phyloP scores from a whole-genome alignment of 2,113 vertebrate genomes.

The Zosterops pallidus region DNA sequence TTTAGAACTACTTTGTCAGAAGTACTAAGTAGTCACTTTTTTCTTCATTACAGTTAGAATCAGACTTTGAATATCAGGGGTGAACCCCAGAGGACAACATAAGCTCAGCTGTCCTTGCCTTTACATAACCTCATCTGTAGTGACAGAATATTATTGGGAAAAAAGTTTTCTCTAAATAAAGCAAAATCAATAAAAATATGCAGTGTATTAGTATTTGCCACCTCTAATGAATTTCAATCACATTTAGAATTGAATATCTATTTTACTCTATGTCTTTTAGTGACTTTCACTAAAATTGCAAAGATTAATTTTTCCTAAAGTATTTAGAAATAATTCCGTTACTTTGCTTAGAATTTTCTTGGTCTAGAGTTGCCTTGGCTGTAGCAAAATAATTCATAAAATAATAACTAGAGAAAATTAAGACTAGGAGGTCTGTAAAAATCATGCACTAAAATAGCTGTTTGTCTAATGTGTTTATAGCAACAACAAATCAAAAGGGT shows the following conservation, averaged over 20 bases:
- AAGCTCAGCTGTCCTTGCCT: background rate
- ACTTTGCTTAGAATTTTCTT: background rate
- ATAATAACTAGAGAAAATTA: background rate
- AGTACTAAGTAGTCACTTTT: slow-evolving; percentile 16
- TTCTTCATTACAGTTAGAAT: slow-evolving; percentile 32
- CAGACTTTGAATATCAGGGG: background rate
- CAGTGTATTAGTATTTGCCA: background rate
- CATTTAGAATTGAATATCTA: background rate
- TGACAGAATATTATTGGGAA: background rate
- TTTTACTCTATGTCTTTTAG: background rate
- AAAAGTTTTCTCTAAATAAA: background rate
- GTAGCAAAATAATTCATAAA: background rate
- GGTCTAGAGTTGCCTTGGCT: background rate
- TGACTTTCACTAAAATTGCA: background rate
- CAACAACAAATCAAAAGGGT: slow-evolving; percentile 6
- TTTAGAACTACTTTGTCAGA: slow-evolving; percentile 29
- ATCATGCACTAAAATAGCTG: background rate
- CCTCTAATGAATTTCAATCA: background rate
- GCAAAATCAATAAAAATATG: background rate
- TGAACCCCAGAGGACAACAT: background rate
- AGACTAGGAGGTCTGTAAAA: background rate
- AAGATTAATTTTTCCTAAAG: background rate
- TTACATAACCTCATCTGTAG: background rate
- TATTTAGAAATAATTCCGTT: background rate
- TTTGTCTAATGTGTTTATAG: background rate